phyloP scores from a whole-genome alignment of 1,140 invertebrate species.

The Camponotus floridanus region DNA sequence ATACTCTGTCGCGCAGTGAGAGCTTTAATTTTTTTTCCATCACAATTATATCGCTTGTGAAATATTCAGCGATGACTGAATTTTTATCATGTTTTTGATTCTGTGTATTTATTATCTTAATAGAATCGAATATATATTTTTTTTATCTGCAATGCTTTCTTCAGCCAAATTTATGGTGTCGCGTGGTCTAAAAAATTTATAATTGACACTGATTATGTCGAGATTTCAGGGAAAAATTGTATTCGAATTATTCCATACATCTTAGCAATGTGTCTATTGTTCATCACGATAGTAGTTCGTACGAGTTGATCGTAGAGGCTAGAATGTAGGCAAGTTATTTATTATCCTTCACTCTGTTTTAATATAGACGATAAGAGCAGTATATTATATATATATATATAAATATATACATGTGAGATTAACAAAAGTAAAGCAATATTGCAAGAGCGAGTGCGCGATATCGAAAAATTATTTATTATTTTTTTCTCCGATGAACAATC shows the following conservation, averaged over 20 bases:
- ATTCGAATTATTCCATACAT: not conserved
- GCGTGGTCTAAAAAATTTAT: too few species aligned
- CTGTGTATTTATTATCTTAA: not conserved
- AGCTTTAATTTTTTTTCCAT: too few species aligned
- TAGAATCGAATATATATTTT: not conserved
- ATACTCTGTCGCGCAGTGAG: constrained; percentile 40
- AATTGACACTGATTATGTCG: not conserved
- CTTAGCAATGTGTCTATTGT: not conserved
- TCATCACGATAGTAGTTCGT: not conserved
- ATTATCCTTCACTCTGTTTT: not conserved
- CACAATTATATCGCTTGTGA: constrained; percentile 27
- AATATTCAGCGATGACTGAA: not conserved
- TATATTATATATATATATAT: not conserved
- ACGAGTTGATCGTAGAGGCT: not conserved
- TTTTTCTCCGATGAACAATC: too few species aligned
- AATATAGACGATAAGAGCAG: not conserved
- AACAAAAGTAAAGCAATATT: too few species aligned
- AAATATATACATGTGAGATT: too few species aligned
- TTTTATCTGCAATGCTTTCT: not conserved
- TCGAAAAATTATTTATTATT: too few species aligned
- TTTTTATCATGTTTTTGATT: not conserved
- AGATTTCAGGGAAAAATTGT: not conserved
- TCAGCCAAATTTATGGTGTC: not conserved
- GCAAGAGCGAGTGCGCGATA: too few species aligned
- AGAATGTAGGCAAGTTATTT: not conserved